Base-by-base conservation (phyloP, 2,113 vertebrate species). In the Halichoeres trimaculatus region DNA sequence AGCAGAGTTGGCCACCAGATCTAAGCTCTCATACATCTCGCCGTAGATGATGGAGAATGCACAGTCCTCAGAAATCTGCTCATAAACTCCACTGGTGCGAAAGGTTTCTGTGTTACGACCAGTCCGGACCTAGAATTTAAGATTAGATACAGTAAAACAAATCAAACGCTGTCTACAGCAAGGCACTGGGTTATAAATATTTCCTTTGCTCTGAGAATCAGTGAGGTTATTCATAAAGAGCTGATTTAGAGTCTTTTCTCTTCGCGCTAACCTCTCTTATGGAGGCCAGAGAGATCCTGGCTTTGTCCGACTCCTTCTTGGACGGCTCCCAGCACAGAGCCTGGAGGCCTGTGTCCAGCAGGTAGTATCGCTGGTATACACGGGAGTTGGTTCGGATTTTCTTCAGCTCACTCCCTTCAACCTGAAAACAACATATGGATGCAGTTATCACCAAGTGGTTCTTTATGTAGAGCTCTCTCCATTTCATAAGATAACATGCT, bases 21-120 rank as follows among this genome's bases (percentile, higher is more conserved):
- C 97, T 61, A 98, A 85, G 4, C 95, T 96, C 74, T 98, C 97
- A 22, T 97, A 98, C 72, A 95, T 93, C 54, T 98, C 96, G 54
- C 97, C 97, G 19, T 98, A 97, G 79, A 98, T 95, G 82, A 98
- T 94, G 10, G 97, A 98, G 90, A 98, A 98, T 0, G 97, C 96
- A 90, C 94, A 97, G 56, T 98, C 96, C 91, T 97, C 97, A 1
- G 97, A 98, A 87, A 98, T 96, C 93, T 98, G 97, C 66, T 98
- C 97, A 62, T 96, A 97, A 89, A 98, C 94, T 9, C 96, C 96
- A 65, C 96, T 97, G 90, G 95, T 96, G 79, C 97, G 96, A 88
- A 98, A 98, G 78, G 96, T 96, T 77, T 98, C 97, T 0, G 97
- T 98, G 78, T 98, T 98, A 84, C 97, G 96, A 41, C 97, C 97